Evolutionary conservation across 2,888 invertebrate species (phyloP), one percentile per base, ranked within the genome.

Genomic region (Heteropelma amictum): DNA sequence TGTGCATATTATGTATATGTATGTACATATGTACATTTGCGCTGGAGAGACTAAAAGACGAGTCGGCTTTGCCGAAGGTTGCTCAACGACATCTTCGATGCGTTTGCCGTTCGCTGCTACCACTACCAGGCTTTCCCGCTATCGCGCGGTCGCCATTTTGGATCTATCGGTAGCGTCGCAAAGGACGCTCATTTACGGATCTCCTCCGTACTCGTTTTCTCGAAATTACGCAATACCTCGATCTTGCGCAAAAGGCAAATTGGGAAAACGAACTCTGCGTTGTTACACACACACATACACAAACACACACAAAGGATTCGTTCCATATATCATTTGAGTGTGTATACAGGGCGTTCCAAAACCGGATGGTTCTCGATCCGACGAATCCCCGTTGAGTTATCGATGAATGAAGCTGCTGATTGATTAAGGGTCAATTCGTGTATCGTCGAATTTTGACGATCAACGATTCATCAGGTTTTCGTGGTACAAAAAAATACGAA

Each of bases 71-170:
- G 72, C 78, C 76, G 82, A 84, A 85, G 85, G 82, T 84, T 86
- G 84, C 83, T 80, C 83, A 85, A 86, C 81, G 79, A 80, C 79
- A 76, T 60, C 54, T 47, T 58, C 12, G 45, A 63, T 12, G 54
- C 17, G 67, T 47, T 61, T 51, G 58, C 21, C 51, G 5, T 35
- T 12, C 19, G 26, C 21, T 2, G 12, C 61, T 7, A 3, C 8
- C 38, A n/a, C 35, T 10, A 21, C 19, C 10, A n/a, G 14, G n/a
- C n/a, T 10, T 21, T 8, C 21, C 49, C 30, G n/a, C n/a, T 23
- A 10, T 23, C 17, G 19, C 14, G 4, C 14, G n/a, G 77, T 72
- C 81, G 83, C 87, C 86, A 86, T 86, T 85, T 86, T 84, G 83
- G 84, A 82, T 82, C 81, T 78, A 81, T 80, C 69, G 63, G 56